Evolutionary conservation across 2,797 vertebrate species (phyloP), one percentile per base, ranked within the genome.

Genomic region (Merluccius polli): DNA sequence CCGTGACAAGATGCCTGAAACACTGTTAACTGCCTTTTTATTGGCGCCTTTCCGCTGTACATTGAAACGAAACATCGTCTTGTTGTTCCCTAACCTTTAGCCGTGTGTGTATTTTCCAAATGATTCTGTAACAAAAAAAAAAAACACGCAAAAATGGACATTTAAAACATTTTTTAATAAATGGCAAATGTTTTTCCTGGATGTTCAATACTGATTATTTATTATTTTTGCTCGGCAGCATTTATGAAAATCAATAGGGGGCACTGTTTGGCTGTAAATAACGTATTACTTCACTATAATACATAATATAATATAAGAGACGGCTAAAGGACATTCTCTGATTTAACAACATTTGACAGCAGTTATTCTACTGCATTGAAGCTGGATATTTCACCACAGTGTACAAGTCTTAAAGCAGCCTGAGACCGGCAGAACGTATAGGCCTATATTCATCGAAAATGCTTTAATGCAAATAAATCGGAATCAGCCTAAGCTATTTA

Each of bases 251-350:
- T 63, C 89, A 79, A 79, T 73, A 80, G 90, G 86, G 90, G 89
- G 90, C 78, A 72, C 83, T 90, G 80, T 92, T 86, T 78, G 89
- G 85, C 84, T 78, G 79, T 74, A 70, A 77, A 85, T 86, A 76
- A 67, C 7, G 15, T 32, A 32, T 69, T 27, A 27, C 24, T 31
- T 2, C 67, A 69, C 15, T 31, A 59, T 59, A 65, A 65, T 65
- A 13, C n/a, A n/a, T n/a, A n/a, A n/a, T n/a, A n/a, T n/a, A n/a
- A n/a, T n/a, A n/a, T n/a, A n/a, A n/a, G 67, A 30, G 67, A 31
- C 67, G 30, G 67, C 29, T n/a, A 27, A 27, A 65, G n/a, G n/a
- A 32, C 67, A 30, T 27, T 12, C 30, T 31, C 30, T 27, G 13
- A 65, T 65, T 65, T 65, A n/a, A 65, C 59, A 65, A 65, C 59